These are phyloP conservation scores for Probaryconus sp. DNA, from an alignment of 1,140 invertebrate species.

Conservation along the genomic window DNA sequence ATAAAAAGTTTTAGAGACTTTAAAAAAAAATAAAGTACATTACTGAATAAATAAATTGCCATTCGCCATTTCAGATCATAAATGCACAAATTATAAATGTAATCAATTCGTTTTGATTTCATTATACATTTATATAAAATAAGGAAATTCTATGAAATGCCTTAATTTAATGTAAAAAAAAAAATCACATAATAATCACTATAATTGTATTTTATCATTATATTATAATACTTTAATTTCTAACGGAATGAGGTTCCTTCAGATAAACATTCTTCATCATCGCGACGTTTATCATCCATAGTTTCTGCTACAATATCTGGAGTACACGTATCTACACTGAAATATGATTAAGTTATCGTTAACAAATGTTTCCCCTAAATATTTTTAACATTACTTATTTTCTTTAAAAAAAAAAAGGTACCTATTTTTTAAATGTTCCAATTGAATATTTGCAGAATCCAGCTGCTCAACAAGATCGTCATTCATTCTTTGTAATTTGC, in stretches of 20 bases:
- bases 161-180: too few species aligned
- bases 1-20: too few species aligned
- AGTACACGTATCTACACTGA: conserved; percentile 61
- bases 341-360: conserved; percentile 13
- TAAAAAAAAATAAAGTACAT: too few species aligned
- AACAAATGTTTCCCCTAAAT: too few species aligned
- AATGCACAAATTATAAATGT: too few species aligned
- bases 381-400: too few species aligned
- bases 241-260: conserved; percentile 16
- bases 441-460: conserved; percentile 86
- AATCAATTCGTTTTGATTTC: too few species aligned
- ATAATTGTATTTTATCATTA: conserved; percentile 8
- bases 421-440: conserved; percentile 88
- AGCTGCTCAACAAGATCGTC: conserved; percentile 89
- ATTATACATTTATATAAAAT: too few species aligned
- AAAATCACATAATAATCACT: too few species aligned
- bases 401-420: conserved; percentile 68
- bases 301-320: conserved; percentile 62
- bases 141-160: too few species aligned
- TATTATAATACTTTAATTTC: neutral
- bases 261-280: conserved; percentile 48
- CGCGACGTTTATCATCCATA: conserved; percentile 60
- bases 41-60: too few species aligned
- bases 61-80: too few species aligned
- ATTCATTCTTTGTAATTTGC: conserved; percentile 87